Evolutionary conservation across 2,113 vertebrate species (phyloP), one percentile per base, ranked within the genome.

Genomic region (Tachysurus vachellii): DNA sequence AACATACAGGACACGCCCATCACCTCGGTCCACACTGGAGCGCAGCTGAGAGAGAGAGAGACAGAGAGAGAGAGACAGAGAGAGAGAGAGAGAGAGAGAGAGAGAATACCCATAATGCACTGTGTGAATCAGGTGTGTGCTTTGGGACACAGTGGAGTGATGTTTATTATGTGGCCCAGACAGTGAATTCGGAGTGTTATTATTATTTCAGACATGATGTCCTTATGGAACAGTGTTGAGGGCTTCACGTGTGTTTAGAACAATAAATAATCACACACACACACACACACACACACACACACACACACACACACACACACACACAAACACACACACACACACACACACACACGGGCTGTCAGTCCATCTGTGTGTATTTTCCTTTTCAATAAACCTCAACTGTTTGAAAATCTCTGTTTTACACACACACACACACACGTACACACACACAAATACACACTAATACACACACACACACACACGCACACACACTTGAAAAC

Each of bases 21-120:
- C 96, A 0, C 97, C 97, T 70, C 89, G 89, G 91, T 98, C 97
- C 92, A 96, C 94, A n/a, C 97, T 97, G 0, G 97, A 97, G 93
- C 97, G 97, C 82, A 98, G 94, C 97, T 98, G 90, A 62, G 57
- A 61, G 85, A 85, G 57, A 85, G 80, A 84, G 47, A 61, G 42
- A 61, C 7, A 73, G 23, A 44, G 36, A 21, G 75, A 73, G 86
- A 83, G 44, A 82, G 70, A 79, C 86, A 84, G 59, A 83, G 81
- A 85, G 50, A 56, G 59, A 68, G 13, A 61, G 19, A 17, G 13
- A 61, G 26, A 47, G 44, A 47, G 3, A 47, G 44, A 47, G 44
- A 47, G 44, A 57, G 7, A 17, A 70, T 6, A 61, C 53, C 53
- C 53, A 57, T 9, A 80, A 80, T 80, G 53, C 53, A 57, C 11